Evolutionary conservation across 2,113 vertebrate species (phyloP).

Genomic region (Trematomus loennbergii): DNA sequence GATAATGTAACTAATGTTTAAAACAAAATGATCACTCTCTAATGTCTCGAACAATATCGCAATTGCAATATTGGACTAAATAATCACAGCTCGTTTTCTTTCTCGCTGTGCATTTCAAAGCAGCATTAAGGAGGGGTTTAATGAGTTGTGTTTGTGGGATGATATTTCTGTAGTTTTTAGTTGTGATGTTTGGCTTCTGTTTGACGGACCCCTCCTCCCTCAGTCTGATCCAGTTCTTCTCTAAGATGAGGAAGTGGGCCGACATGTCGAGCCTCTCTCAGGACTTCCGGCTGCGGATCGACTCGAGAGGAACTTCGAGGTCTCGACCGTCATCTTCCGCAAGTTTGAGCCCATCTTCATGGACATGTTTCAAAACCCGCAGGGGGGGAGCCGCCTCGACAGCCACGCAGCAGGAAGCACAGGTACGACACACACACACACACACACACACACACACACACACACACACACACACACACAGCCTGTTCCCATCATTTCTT

Average conservation of each 20-base stretch:
- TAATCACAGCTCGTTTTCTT: too few relatives aligned
- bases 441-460: background rate
- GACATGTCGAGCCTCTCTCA: slow-evolving; percentile 94
- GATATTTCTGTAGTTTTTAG: background rate
- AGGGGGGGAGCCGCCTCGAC: slow-evolving; percentile 87
- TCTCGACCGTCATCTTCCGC: slow-evolving; percentile 96
- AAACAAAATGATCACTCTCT: too few relatives aligned
- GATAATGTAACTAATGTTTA: too few relatives aligned
- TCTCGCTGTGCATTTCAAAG: background rate
- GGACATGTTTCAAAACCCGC: slow-evolving; percentile 94
- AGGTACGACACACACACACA: slow-evolving; percentile 77
- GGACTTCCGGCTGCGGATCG: slow-evolving; percentile 91
- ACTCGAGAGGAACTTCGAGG: slow-evolving; percentile 97
- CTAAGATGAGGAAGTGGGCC: slow-evolving; percentile 99
- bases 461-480: background rate
- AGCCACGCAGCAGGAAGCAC: slow-evolving; percentile 93
- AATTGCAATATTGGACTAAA: too few relatives aligned
- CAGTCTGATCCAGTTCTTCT: slow-evolving; percentile 99
- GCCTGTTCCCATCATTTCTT: too few relatives aligned
- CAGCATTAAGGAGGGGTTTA: background rate
- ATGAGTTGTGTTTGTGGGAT: background rate
- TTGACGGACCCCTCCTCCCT: background rate
- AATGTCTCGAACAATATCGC: too few relatives aligned
- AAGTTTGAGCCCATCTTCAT: slow-evolving; percentile 99
- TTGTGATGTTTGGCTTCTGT: background rate